Conservation (phyloP, 2,797 vertebrate species). For the Scolopax bukidnonensis region DNA sequence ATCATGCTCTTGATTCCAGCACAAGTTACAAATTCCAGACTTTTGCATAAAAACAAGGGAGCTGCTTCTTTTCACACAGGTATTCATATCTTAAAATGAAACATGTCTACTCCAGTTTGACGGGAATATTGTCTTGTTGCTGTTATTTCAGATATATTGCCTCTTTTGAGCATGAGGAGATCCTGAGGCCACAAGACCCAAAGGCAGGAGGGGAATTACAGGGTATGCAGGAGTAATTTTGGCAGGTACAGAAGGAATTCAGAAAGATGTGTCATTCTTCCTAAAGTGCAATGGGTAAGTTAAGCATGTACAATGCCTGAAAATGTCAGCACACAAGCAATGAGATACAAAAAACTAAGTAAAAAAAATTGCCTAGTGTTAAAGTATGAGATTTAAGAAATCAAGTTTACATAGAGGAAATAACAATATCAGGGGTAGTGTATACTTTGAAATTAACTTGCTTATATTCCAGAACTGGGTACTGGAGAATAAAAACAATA, state of each 20-base stretch:
- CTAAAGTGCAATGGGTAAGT: neutral
- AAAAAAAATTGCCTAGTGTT: neutral
- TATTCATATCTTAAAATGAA: neutral
- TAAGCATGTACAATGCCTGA: neutral
- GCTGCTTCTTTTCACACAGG: neutral
- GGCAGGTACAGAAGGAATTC: neutral
- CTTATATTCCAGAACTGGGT: neutral
- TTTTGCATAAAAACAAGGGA: neutral
- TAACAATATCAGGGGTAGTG: neutral
- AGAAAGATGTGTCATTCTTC: neutral
- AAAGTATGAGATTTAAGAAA: neutral
- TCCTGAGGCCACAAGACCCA: neutral
- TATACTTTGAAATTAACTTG: neutral
- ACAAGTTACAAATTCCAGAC: neutral
- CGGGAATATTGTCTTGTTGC: neutral
- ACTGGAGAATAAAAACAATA: neutral
- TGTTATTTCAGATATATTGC: neutral
- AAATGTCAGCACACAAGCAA: neutral
- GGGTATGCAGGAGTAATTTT: neutral
- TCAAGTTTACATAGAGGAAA: neutral
- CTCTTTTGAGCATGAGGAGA: neutral
- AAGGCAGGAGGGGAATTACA: neutral
- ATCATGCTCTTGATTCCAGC: neutral
- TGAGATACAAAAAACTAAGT: neutral
- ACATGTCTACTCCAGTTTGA: accelerated